These are phyloP conservation scores for Paramuricea clavata DNA, from an alignment of 92 coral and sea anemone genomes.

Conservation along the genomic window DNA sequence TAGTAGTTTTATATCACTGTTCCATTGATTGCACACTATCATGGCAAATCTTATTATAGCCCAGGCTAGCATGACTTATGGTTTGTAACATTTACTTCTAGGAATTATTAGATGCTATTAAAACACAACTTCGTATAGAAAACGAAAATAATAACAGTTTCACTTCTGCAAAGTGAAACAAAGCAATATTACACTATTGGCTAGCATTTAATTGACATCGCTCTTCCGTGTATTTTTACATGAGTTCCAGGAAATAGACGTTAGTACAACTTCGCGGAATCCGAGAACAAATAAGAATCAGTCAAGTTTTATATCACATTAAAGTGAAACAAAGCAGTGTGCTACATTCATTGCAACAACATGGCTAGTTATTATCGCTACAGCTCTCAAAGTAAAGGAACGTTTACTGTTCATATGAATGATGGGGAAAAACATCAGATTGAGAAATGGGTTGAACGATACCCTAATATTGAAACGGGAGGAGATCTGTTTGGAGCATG, in stretches of 20 bases:
- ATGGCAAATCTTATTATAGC: too few species aligned
- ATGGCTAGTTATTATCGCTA: not conserved
- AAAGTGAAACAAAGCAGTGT: not conserved
- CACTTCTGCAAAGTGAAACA: too few species aligned
- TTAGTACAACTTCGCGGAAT: not conserved
- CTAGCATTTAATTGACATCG: too few species aligned
- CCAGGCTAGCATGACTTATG: too few species aligned
- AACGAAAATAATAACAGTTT: too few species aligned
- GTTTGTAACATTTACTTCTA: too few species aligned
- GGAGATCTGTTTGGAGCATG: slow-evolving; percentile 93
- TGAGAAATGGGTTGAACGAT: slow-evolving; percentile 69
- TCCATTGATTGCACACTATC: too few species aligned
- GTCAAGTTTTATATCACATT: too few species aligned
- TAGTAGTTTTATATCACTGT: too few species aligned
- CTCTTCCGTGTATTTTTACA: too few species aligned
- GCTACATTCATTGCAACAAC: not conserved
- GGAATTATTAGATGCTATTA: not conserved
- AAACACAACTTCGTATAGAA: too few species aligned
- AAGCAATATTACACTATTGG: too few species aligned
- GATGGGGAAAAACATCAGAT: slow-evolving; percentile 75
- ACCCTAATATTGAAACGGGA: slow-evolving; percentile 78
- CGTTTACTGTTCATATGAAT: slow-evolving; percentile 69
- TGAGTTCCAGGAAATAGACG: not conserved
- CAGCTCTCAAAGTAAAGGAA: not conserved
- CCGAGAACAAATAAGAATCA: not conserved